Conservation (phyloP, 2,888 invertebrate genomes). For the Dynastes maya region DNA sequence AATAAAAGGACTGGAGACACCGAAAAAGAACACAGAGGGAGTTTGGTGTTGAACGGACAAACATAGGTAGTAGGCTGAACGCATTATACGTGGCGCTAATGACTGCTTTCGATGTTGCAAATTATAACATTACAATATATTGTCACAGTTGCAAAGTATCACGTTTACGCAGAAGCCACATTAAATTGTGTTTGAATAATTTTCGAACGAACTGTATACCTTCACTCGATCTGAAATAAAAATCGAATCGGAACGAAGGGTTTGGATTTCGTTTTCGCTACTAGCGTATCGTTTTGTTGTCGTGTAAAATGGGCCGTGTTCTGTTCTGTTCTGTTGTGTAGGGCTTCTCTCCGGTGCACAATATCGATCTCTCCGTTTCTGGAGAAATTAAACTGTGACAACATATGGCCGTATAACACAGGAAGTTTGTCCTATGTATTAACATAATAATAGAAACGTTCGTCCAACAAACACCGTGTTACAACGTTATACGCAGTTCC, state of each 20-base stretch:
- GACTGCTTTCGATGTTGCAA: too few species aligned
- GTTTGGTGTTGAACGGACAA: too few species aligned
- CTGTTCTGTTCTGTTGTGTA: slow-evolving; percentile 22
- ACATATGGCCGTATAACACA: slow-evolving; percentile 45
- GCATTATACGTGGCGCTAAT: too few species aligned
- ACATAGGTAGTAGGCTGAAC: too few species aligned
- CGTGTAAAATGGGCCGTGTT: slow-evolving; percentile 45
- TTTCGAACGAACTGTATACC: too few species aligned
- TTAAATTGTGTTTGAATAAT: too few species aligned
- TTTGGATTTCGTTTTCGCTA: background rate
- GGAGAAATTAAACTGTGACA: slow-evolving; percentile 46
- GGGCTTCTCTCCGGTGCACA: slow-evolving; percentile 47
- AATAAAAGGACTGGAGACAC: too few species aligned
- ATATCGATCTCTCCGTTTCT: slow-evolving; percentile 46
- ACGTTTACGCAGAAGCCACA: too few species aligned
- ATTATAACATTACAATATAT: too few species aligned
- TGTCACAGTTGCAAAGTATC: too few species aligned
- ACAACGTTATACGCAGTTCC: background rate
- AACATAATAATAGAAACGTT: slow-evolving; percentile 48
- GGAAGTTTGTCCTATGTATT: slow-evolving; percentile 44
- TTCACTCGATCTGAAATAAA: background rate
- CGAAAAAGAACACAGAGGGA: too few species aligned
- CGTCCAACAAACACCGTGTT: slow-evolving; percentile 27
- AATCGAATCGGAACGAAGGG: slow-evolving; percentile 10
- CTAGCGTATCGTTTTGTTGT: slow-evolving; percentile 21